Evolutionary conservation across 2,113 vertebrate species (phyloP).

Genomic region (Oreochromis niloticus): DNA sequence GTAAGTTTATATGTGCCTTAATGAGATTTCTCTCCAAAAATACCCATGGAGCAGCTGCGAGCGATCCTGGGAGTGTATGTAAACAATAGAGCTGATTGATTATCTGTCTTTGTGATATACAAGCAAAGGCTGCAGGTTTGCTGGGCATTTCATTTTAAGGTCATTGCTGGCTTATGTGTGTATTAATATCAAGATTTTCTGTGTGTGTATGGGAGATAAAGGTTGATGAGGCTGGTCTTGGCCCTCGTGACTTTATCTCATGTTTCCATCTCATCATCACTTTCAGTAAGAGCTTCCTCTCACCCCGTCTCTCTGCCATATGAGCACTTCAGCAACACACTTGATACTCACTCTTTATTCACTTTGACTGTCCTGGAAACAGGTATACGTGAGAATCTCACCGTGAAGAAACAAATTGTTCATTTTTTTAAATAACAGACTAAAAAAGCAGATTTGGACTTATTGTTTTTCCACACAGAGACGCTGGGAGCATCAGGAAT

Average conservation of each 20-base stretch:
- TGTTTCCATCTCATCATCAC: slow-evolving; percentile 64
- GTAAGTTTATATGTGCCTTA: slow-evolving; percentile 5
- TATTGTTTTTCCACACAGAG: background rate
- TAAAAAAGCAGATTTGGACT: background rate
- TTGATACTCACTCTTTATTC: background rate
- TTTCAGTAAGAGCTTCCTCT: slow-evolving; percentile 56
- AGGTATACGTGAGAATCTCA: background rate
- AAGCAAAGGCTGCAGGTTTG: background rate
- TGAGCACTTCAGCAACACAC: slow-evolving; percentile 14
- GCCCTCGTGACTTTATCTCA: slow-evolving; percentile 57
- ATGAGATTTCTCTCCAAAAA: slow-evolving; percentile 25
- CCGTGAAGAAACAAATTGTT: background rate
- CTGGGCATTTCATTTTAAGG: slow-evolving; percentile 29
- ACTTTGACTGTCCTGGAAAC: background rate
- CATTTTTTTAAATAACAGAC: background rate
- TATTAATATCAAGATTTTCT: background rate
- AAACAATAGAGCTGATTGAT: slow-evolving; percentile 35
- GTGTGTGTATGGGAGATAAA: background rate
- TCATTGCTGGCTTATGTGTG: slow-evolving; percentile 11
- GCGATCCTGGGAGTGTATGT: slow-evolving; percentile 25
- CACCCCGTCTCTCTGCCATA: slow-evolving; percentile 18
- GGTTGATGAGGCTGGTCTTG: slow-evolving; percentile 44
- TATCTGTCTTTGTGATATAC: slow-evolving; percentile 6
- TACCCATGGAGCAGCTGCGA: background rate
- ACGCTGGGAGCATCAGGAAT: background rate